phyloP scores from a whole-genome alignment of 2,113 vertebrate genomes.

The Prolemur simus region DNA sequence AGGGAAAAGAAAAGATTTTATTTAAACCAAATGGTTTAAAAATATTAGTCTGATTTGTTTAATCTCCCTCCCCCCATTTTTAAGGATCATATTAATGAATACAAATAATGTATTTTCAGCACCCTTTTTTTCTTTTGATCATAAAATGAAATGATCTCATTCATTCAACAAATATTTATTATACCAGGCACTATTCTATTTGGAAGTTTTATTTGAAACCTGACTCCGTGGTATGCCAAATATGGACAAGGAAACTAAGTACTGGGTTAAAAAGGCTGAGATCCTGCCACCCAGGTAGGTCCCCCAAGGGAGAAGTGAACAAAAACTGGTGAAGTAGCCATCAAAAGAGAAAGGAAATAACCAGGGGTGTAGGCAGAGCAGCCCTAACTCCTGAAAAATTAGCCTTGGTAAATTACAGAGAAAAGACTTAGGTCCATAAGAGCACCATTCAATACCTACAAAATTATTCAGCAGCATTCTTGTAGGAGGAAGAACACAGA shows the following conservation, averaged over 20 bases:
- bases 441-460: background rate
- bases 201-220: constrained; percentile 12
- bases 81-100: background rate
- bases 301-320: background rate
- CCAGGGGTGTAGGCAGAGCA: background rate
- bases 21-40: constrained; percentile 38
- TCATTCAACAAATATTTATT: background rate
- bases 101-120: background rate
- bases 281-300: background rate
- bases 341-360: constrained; percentile 8
- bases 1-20: background rate
- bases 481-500: background rate
- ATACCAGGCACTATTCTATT: background rate
- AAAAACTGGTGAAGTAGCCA: background rate
- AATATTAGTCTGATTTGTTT: background rate
- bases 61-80: background rate
- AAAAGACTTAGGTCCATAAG: background rate
- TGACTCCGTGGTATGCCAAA: background rate
- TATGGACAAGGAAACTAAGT: background rate
- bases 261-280: background rate
- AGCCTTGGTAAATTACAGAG: background rate
- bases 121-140: background rate
- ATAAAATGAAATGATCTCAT: background rate
- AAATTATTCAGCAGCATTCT: background rate
- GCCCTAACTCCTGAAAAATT: background rate